These are phyloP conservation scores for Drosophila atroscutellata DNA, from an alignment of 2,888 invertebrate genomes.

Conservation along the genomic window DNA sequence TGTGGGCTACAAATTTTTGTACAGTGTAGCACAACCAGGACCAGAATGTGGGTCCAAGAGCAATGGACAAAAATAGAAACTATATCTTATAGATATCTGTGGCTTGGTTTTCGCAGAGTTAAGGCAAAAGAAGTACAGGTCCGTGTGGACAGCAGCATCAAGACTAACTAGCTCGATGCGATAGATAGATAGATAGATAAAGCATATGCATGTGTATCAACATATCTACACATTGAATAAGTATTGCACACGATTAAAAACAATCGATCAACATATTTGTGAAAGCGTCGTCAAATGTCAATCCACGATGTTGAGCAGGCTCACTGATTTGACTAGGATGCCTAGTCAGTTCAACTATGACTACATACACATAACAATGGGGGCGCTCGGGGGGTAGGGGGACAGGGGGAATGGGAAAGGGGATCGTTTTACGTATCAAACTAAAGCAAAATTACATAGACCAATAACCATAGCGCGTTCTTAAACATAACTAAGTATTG, in stretches of 20 bases:
- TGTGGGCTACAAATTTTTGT: slow-evolving; percentile 37
- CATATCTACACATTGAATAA: slow-evolving; percentile 13
- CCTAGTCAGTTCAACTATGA: slow-evolving; percentile 49
- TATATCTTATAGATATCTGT: slow-evolving; percentile 48
- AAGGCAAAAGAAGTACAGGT: slow-evolving; percentile 26
- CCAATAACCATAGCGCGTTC: slow-evolving; percentile 71
- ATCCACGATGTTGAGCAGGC: slow-evolving; percentile 20
- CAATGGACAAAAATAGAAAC: slow-evolving; percentile 16
- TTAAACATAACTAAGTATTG: slow-evolving; percentile 54
- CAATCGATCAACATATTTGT: slow-evolving; percentile 2
- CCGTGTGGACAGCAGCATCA: slow-evolving; percentile 7
- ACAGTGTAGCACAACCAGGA: slow-evolving; percentile 30
- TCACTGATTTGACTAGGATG: slow-evolving; percentile 58
- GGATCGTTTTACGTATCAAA: slow-evolving; percentile 10
- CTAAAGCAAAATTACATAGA: slow-evolving; percentile 53
- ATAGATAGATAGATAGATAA: background rate
- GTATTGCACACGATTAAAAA: slow-evolving; percentile 10
- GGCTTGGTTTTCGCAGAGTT: slow-evolving; percentile 35
- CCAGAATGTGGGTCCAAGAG: slow-evolving; percentile 10
- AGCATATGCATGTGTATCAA: background rate
- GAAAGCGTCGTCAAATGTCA: background rate
- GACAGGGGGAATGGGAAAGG: background rate
- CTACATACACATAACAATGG: slow-evolving; percentile 50
- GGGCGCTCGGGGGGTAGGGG: background rate
- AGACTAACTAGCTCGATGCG: background rate